A percentile compares a stretch with the other conserved stretches of the same genome.
phyloP scores from a whole-genome alignment of 2,113 vertebrate genomes.

The Tragelaphus imberbis region DNA sequence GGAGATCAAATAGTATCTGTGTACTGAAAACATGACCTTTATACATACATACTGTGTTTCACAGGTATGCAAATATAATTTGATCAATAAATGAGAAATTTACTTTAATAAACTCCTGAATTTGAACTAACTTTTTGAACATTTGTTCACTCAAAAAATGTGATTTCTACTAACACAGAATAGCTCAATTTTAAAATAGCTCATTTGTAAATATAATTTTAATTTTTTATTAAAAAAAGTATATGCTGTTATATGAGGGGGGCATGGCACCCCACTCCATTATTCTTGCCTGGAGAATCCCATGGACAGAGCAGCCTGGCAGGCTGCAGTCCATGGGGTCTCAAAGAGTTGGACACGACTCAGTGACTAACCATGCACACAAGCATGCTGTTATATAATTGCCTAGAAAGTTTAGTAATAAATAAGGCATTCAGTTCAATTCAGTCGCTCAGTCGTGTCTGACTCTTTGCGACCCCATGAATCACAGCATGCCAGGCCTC shows the following conservation, averaged over 20 bases:
- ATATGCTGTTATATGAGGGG: not conserved
- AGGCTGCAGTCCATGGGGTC: not conserved
- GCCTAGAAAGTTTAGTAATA: not conserved
- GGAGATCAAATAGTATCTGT: not conserved
- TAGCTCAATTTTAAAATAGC: not conserved
- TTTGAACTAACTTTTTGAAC: not conserved
- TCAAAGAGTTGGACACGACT: not conserved
- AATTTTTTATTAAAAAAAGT: not conserved
- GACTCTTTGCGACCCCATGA: too few species aligned
- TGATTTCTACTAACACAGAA: not conserved
- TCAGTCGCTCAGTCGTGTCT: accelerated
- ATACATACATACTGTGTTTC: not conserved
- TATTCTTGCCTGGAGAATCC: not conserved
- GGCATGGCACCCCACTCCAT: not conserved
- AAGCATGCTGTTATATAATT: not conserved
- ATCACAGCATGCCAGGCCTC: too few species aligned
- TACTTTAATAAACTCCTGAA: not conserved
- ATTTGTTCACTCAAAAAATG: not conserved
- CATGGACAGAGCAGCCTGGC: not conserved
- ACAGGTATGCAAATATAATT: not conserved
- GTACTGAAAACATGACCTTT: not conserved
- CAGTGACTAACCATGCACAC: not conserved
- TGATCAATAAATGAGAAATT: not conserved
- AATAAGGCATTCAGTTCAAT: not conserved
- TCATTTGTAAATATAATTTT: not conserved